Conservation (phyloP, 23 tunicate genomes). For the Styela clava region DNA sequence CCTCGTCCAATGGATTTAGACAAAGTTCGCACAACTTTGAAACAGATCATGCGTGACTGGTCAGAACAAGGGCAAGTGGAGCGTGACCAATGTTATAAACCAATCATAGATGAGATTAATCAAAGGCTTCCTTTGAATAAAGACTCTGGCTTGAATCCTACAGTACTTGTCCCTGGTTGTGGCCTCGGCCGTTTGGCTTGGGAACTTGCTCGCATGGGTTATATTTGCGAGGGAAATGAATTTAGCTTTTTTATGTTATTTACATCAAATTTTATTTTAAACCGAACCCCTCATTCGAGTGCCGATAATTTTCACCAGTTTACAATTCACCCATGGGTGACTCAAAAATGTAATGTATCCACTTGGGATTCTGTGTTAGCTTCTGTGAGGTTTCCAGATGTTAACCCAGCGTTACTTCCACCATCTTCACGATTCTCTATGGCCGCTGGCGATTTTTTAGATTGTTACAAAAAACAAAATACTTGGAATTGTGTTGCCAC, state of each 20-base stretch:
- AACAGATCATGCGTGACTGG: slow-evolving; percentile 99
- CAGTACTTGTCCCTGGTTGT: slow-evolving; percentile 91
- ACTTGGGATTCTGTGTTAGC: slow-evolving; percentile 61
- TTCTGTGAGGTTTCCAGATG: slow-evolving; percentile 90
- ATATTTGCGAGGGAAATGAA: slow-evolving; percentile 81
- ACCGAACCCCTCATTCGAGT: slow-evolving; percentile 38
- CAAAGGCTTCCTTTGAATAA: slow-evolving; percentile 26
- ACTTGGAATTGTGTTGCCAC: slow-evolving; percentile 83
- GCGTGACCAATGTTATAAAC: slow-evolving; percentile 56
- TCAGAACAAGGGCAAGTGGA: slow-evolving; percentile 74
- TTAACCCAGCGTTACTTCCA: slow-evolving; percentile 51
- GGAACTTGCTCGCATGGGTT: slow-evolving; percentile 93
- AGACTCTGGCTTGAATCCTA: background rate
- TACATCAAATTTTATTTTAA: slow-evolving; percentile 70
- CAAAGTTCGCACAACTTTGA: slow-evolving; percentile 85
- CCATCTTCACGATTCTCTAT: slow-evolving; percentile 47
- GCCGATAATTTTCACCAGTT: slow-evolving; percentile 65
- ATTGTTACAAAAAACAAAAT: slow-evolving; percentile 55
- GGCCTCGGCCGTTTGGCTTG: slow-evolving; percentile 93
- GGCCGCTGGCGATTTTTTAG: slow-evolving; percentile 95
- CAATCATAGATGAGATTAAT: slow-evolving; percentile 62
- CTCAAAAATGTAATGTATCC: slow-evolving; percentile 63
- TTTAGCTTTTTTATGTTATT: slow-evolving; percentile 96
- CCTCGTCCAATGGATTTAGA: slow-evolving; percentile 53
- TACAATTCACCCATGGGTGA: slow-evolving; percentile 79